These are phyloP conservation scores for Lagria hirta DNA, from an alignment of 2,888 invertebrate genomes.

Conservation along the genomic window DNA sequence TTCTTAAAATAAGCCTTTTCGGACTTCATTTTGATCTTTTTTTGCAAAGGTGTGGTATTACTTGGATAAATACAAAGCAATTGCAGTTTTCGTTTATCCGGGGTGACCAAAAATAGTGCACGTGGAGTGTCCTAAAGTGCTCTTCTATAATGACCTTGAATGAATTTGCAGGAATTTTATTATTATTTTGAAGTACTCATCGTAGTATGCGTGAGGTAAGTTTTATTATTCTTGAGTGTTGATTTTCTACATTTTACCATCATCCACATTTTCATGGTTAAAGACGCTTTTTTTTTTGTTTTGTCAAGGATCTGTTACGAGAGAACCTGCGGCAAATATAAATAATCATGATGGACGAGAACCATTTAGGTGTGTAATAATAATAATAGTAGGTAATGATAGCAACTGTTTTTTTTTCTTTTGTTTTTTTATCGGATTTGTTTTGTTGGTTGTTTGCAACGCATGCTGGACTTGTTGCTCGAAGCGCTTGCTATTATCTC, in stretches of 20 bases:
- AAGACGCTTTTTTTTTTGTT: slow-evolving; percentile 25
- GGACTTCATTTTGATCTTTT: slow-evolving; percentile 30
- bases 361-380: slow-evolving; percentile 49
- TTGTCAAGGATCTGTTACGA: slow-evolving; percentile 35
- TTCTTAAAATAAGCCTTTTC: slow-evolving; percentile 48
- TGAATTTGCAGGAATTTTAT: slow-evolving; percentile 28
- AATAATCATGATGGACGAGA: slow-evolving; percentile 49
- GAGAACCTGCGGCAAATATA: slow-evolving; percentile 31
- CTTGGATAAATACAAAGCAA: too few relatives aligned
- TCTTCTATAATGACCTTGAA: slow-evolving; percentile 33
- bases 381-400: too few relatives aligned
- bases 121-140: slow-evolving; percentile 18
- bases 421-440: slow-evolving; percentile 21
- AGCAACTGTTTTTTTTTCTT: too few relatives aligned
- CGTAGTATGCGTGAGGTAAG: slow-evolving; percentile 36
- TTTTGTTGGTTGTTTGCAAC: slow-evolving; percentile 25
- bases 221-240: slow-evolving; percentile 7
- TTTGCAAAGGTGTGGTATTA: slow-evolving; percentile 14
- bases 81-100: too few relatives aligned
- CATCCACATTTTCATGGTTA: slow-evolving; percentile 6
- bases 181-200: slow-evolving; percentile 22
- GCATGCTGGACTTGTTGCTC: slow-evolving; percentile 25
- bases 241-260: slow-evolving; percentile 5
- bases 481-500: slow-evolving; percentile 16
- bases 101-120: slow-evolving; percentile 9